Evolutionary conservation across 2,113 vertebrate species (phyloP).

Genomic region (Nycticebus coucang): DNA sequence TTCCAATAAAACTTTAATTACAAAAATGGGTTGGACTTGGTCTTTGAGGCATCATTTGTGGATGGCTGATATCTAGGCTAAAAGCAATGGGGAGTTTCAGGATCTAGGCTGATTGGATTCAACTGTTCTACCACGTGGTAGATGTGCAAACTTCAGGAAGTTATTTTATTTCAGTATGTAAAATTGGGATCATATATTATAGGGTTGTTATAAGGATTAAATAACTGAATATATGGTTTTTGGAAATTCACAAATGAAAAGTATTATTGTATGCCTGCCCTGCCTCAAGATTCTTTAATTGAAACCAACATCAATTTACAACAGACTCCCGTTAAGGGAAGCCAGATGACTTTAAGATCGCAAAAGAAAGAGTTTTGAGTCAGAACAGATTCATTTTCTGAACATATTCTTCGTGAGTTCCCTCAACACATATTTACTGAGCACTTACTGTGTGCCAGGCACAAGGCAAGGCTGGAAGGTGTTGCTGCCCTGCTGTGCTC

Average conservation of each 20-base stretch:
- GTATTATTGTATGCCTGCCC: background rate
- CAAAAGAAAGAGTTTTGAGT: background rate
- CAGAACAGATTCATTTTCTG: background rate
- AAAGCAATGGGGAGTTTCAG: background rate
- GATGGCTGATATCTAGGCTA: background rate
- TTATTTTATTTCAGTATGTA: background rate
- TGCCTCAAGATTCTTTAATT: background rate
- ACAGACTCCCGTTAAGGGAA: background rate
- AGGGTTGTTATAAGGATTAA: background rate
- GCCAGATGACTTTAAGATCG: background rate
- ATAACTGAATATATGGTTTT: background rate
- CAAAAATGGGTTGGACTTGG: background rate
- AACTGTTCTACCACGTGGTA: background rate
- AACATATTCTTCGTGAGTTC: background rate
- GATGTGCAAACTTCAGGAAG: background rate
- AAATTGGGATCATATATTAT: background rate
- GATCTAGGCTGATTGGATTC: background rate
- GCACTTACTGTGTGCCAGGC: too few species aligned
- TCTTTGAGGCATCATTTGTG: background rate
- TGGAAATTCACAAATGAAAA: background rate
- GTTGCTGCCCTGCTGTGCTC: accelerated
- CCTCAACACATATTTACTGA: accelerated
- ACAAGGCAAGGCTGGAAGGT: background rate
- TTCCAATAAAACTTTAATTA: background rate
- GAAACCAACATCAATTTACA: background rate